A percentile compares a stretch with the other conserved stretches of the same genome.
Conservation (phyloP, 2,888 invertebrate genomes). For the Choreutis nemorana region DNA sequence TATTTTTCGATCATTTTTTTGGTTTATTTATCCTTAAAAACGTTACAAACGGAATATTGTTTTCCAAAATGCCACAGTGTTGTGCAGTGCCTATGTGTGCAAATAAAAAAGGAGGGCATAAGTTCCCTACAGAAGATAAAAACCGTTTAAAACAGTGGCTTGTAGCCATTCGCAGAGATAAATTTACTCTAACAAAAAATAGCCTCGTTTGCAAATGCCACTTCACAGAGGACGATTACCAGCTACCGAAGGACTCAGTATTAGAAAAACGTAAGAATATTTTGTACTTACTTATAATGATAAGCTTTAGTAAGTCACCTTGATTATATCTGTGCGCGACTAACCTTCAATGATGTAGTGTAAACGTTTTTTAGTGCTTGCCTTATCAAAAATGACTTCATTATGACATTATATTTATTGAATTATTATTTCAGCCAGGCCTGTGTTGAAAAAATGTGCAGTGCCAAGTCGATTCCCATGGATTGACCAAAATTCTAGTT, state of each 20-base stretch:
- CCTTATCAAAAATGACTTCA: neutral
- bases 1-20: too few species aligned
- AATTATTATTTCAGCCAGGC: conserved; percentile 3
- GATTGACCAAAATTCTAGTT: conserved; percentile 4
- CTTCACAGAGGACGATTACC: conserved; percentile 2
- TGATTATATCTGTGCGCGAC: neutral
- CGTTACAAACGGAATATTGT: too few species aligned
- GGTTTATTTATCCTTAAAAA: too few species aligned
- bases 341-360: neutral
- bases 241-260: conserved; percentile 5
- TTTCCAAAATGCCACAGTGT: conserved; percentile 7
- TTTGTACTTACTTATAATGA: neutral
- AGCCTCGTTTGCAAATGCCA: conserved; percentile 1
- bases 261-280: conserved; percentile 7
- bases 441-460: conserved; percentile 5
- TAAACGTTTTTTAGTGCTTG: neutral
- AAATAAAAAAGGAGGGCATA: conserved; percentile 4
- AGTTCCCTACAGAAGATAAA: conserved; percentile 2
- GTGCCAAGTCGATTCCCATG: conserved; percentile 5
- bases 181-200: conserved; percentile 6
- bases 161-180: conserved; percentile 7
- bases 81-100: conserved; percentile 4
- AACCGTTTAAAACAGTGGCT: conserved; percentile 8
- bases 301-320: neutral
- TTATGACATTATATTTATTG: neutral